Percentiles rank a stretch among this genome's conserved stretches.
phyloP scores from a whole-genome alignment of 2,888 invertebrate genomes.

The Pristionchus entomophagus region DNA sequence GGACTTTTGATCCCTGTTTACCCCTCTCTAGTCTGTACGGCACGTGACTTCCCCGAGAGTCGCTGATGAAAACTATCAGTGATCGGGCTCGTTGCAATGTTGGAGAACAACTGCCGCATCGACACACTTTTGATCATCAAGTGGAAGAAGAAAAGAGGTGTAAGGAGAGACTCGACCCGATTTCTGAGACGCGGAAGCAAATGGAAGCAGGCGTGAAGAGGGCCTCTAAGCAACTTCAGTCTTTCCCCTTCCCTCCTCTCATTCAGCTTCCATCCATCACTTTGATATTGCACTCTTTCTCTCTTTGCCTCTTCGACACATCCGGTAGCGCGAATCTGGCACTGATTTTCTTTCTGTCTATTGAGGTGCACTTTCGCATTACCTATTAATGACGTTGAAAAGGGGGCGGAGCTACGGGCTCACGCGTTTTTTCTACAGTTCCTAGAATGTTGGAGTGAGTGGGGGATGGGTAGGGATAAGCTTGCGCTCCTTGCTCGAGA shows the following conservation, averaged over 20 bases:
- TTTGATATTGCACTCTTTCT: slow-evolving; percentile 7
- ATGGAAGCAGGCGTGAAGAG: background rate
- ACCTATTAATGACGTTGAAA: background rate
- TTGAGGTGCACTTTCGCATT: background rate
- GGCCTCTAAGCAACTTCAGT: background rate
- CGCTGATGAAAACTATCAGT: background rate
- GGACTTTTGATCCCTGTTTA: slow-evolving; percentile 7
- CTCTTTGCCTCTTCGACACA: background rate
- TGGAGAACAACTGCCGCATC: background rate
- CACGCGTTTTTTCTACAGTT: slow-evolving; percentile 6
- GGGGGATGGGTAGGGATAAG: background rate
- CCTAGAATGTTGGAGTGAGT: background rate
- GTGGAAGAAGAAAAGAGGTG: background rate
- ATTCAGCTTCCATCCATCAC: background rate
- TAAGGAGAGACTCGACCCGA: background rate
- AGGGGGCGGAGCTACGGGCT: background rate
- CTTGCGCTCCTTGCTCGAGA: background rate
- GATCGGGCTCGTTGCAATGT: slow-evolving; percentile 1
- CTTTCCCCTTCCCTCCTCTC: background rate
- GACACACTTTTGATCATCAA: background rate
- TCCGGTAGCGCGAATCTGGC: background rate
- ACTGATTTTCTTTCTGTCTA: background rate
- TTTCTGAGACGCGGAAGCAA: slow-evolving; percentile 14
- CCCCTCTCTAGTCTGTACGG: background rate
- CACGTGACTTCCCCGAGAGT: background rate